Percentiles rank a stretch among this genome's conserved stretches.
phyloP scores from a whole-genome alignment of 1,140 invertebrate genomes.

The Lucilia sericata region DNA sequence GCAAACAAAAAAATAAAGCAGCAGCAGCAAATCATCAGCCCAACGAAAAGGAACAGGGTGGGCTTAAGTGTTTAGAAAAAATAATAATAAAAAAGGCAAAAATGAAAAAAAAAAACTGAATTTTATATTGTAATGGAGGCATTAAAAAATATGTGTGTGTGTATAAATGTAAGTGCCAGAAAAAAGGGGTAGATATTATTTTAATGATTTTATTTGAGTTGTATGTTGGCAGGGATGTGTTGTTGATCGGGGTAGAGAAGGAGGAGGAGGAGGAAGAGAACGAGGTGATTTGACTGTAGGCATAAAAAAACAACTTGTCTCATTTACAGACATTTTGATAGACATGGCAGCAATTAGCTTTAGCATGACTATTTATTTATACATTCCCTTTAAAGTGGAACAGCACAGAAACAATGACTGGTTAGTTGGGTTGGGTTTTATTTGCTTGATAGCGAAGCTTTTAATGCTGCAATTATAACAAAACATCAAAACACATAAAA shows the following conservation, averaged over 20 bases:
- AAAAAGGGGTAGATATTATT: slow-evolving; percentile 11
- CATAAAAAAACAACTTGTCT: background rate
- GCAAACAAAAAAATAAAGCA: background rate
- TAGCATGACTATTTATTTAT: background rate
- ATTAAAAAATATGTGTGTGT: slow-evolving; percentile 11
- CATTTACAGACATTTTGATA: slow-evolving; percentile 34
- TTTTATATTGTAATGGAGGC: background rate
- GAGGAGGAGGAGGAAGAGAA: background rate
- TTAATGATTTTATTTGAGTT: slow-evolving; percentile 35
- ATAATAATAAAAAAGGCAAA: slow-evolving; percentile 26
- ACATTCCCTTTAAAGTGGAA: background rate
- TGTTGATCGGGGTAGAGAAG: background rate
- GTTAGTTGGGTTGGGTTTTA: background rate
- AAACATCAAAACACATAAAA: slow-evolving; percentile 30
- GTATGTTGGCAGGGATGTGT: background rate
- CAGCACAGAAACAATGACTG: background rate
- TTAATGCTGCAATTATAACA: background rate
- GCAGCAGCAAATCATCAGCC: background rate
- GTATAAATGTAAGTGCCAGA: background rate
- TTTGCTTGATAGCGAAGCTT: background rate
- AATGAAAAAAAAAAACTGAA: background rate
- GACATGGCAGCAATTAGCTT: slow-evolving; percentile 24
- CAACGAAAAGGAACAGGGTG: background rate
- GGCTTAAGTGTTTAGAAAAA: slow-evolving; percentile 34
- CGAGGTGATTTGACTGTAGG: no score